Evolutionary conservation across 1,140 invertebrate species (phyloP).

Genomic region (Drosophila repletoides): DNA sequence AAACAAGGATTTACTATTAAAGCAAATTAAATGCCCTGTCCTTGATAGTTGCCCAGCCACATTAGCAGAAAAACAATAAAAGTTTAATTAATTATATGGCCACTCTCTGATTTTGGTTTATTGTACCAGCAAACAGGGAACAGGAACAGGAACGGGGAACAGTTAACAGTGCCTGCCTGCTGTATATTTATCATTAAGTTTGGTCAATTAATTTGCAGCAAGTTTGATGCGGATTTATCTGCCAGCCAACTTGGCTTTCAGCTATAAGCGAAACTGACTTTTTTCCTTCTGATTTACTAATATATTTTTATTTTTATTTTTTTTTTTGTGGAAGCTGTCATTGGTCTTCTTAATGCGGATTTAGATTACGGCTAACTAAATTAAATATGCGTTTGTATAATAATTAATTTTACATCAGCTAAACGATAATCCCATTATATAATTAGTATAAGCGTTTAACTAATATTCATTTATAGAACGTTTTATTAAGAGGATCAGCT

Average conservation of each 20-base stretch:
- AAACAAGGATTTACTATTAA: constrained; percentile 71
- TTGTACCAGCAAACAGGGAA: constrained; percentile 44
- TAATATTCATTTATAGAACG: no score
- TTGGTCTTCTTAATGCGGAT: not conserved
- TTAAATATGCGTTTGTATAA: no score
- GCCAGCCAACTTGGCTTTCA: not conserved
- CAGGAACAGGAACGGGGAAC: no score
- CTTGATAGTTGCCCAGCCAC: not conserved
- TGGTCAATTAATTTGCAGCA: constrained; percentile 59
- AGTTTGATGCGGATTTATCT: constrained; percentile 11
- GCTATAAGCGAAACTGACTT: no score
- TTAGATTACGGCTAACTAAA: no score
- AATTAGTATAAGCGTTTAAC: no score
- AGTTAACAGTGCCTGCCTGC: constrained; percentile 15
- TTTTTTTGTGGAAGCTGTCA: not conserved
- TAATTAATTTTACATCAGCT: no score
- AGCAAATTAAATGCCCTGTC: constrained; percentile 66
- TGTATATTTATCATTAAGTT: constrained; percentile 61
- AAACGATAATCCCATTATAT: no score
- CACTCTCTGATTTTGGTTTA: constrained; percentile 56
- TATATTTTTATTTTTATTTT: not conserved
- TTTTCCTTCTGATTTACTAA: not conserved
- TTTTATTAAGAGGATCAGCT: no score
- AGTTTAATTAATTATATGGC: constrained; percentile 76
- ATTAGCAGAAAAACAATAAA: constrained; percentile 57